phyloP scores from a whole-genome alignment of 1,140 invertebrate genomes.

The Gryon sp. region DNA sequence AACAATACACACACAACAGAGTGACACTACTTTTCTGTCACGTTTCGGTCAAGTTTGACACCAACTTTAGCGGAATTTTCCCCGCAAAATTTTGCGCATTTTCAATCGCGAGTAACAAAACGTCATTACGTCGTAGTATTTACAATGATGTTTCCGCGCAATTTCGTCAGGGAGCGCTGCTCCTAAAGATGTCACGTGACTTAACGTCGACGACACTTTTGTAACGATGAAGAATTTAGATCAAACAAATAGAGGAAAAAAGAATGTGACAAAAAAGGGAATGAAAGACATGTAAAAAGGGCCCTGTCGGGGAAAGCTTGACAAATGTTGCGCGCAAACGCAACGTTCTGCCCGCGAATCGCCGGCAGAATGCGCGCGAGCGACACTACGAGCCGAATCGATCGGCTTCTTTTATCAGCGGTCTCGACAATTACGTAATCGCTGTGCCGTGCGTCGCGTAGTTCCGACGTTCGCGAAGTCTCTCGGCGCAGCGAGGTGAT shows the following conservation, averaged over 20 bases:
- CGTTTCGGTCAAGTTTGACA: too few relatives aligned
- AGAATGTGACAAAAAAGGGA: not conserved
- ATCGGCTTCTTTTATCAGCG: slow-evolving; percentile 56
- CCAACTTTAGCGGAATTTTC: too few relatives aligned
- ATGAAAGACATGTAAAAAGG: not conserved
- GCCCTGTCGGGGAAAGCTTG: not conserved
- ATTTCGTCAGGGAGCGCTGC: slow-evolving; percentile 16
- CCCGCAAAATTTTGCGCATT: too few relatives aligned
- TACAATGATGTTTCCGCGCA: slow-evolving; percentile 8
- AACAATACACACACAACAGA: too few relatives aligned
- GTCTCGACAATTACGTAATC: slow-evolving; percentile 52
- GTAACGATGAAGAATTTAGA: too few relatives aligned
- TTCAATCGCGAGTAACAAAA: slow-evolving; percentile 3
- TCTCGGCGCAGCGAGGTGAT: slow-evolving; percentile 47
- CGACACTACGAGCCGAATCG: slow-evolving; percentile 23
- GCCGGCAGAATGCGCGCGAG: slow-evolving; percentile 30
- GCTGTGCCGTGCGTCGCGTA: slow-evolving; percentile 39
- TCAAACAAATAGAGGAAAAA: slow-evolving; percentile 16
- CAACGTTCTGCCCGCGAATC: slow-evolving; percentile 6
- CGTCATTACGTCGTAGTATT: slow-evolving; percentile 28
- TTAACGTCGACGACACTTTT: slow-evolving; percentile 6
- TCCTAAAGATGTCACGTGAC: slow-evolving; percentile 15
- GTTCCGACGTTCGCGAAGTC: slow-evolving; percentile 38
- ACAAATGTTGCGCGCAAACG: not conserved
- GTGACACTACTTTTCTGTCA: too few relatives aligned